phyloP scores from a whole-genome alignment of 2,888 invertebrate genomes.

The Drosophila basisetae region DNA sequence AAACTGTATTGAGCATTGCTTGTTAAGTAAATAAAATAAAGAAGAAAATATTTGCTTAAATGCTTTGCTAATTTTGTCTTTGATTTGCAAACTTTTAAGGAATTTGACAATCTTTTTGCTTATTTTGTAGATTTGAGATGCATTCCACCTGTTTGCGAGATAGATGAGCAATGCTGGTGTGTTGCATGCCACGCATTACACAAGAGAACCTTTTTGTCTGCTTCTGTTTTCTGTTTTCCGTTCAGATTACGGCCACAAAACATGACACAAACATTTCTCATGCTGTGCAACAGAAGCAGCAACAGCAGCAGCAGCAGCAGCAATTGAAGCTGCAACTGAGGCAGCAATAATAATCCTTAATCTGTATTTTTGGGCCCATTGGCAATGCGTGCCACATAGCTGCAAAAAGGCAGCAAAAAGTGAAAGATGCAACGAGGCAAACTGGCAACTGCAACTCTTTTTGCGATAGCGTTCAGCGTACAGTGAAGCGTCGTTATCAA shows the following conservation, averaged over 20 bases:
- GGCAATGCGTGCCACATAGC: conserved; percentile 53
- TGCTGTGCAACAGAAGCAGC: conserved; percentile 45
- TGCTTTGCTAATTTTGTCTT: not conserved
- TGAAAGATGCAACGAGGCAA: conserved; percentile 46
- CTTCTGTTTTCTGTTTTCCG: conserved; percentile 4
- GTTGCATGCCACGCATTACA: conserved; percentile 37
- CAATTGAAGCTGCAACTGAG: conserved; percentile 9
- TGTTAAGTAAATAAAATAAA: not conserved
- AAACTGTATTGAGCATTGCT: not conserved
- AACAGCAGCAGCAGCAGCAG: conserved; percentile 12
- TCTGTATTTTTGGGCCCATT: conserved; percentile 39
- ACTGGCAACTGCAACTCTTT: conserved; percentile 43
- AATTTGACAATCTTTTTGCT: not conserved
- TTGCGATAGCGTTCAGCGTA: conserved; percentile 52
- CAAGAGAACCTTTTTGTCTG: conserved; percentile 15
- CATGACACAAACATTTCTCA: conserved; percentile 72
- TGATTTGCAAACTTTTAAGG: not conserved
- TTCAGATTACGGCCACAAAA: conserved; percentile 56
- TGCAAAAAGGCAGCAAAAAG: conserved; percentile 39
- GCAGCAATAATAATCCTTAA: conserved; percentile 47
- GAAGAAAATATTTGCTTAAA: not conserved
- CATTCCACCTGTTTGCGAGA: conserved; percentile 27
- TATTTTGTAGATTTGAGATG: conserved; percentile 6
- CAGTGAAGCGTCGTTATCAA: conserved; percentile 70
- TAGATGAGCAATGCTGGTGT: not conserved